Evolutionary conservation across 2,113 vertebrate species (phyloP), one percentile per base, ranked within the genome.

Genomic region (Pungitius pungitius): DNA sequence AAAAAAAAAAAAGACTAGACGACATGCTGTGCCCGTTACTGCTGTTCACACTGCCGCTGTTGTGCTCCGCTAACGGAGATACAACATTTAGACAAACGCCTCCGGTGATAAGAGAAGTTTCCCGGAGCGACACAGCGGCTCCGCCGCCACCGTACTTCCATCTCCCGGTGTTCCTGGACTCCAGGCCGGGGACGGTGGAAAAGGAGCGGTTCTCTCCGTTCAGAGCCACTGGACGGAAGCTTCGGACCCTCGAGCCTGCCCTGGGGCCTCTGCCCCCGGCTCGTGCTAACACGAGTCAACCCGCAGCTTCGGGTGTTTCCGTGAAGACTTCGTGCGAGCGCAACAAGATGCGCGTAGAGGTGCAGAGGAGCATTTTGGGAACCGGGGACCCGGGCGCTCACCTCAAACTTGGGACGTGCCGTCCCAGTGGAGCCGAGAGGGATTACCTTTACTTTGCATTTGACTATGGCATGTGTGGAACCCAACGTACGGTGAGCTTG

Each of bases 361-460:
- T 94, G 22, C 61, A 69, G 4, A 83, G 62, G 68, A 62, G 60
- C 5, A 1, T 84, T 30, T n/a, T 91, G 24, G 89, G 83, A 7
- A 3, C 30, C 4, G 20, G n/a, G 0, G 73, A 66, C 0, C 20
- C 26, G 0, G 18, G 18, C 0, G 43, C 63, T 3, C 45, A 33
- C 4, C 75, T 93, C 14, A 84, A 33, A 20, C 80, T 94, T 40
- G 93, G 93, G 2, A 75, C 90, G 0, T 94, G 93, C 30, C 5
- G 8, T 12, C 27, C 78, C 73, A 92, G 51, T 24, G 84, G 47
- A 20, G 39, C 65, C 0, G 90, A 86, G 0, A 33, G 20, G 22
- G 47, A 87, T 2, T 35, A 74, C 26, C 1, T 93, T 6, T 55
- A 88, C n/a, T 94, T 93, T 67, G 65, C 87, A 4, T 82, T 83